phyloP scores from a whole-genome alignment of 2,888 invertebrate species.

The Stictocephala bisonia region DNA sequence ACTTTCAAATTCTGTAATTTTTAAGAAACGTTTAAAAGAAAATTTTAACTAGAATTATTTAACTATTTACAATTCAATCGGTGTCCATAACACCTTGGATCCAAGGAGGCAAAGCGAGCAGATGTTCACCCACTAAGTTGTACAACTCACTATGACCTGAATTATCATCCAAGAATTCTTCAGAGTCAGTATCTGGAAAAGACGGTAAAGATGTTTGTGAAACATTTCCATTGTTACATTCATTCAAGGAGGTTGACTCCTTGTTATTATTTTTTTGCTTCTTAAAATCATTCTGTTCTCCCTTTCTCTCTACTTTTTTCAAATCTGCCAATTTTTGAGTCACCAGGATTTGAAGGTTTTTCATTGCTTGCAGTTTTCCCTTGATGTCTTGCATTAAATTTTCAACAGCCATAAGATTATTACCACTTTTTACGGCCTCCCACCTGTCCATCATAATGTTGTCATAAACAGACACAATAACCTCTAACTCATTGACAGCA shows the following conservation, averaged over 20 bases:
- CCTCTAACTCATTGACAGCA: slow-evolving; percentile 60
- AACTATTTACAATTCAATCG: slow-evolving; percentile 11
- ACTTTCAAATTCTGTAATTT: no score
- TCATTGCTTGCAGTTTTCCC: slow-evolving; percentile 53
- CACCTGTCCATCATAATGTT: slow-evolving; percentile 62
- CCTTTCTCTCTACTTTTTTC: background rate
- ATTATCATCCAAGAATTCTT: background rate
- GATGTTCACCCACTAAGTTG: background rate
- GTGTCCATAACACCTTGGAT: background rate
- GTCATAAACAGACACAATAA: slow-evolving; percentile 62
- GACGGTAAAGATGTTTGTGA: background rate
- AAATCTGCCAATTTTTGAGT: slow-evolving; percentile 14
- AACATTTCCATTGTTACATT: background rate
- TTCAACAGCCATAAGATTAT: slow-evolving; percentile 47
- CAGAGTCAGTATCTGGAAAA: slow-evolving; percentile 6
- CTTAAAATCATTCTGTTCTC: background rate
- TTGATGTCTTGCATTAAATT: slow-evolving; percentile 49
- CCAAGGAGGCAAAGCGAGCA: background rate
- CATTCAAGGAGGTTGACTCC: background rate
- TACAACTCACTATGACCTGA: background rate
- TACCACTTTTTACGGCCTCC: slow-evolving; percentile 57
- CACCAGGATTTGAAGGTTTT: slow-evolving; percentile 32
- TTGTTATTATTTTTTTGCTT: slow-evolving; percentile 9
- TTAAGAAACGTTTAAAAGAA: no score
- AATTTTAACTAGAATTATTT: no score